Conservation (phyloP, 2,797 vertebrate genomes). For the Typhlichthys eigenmanni region DNA sequence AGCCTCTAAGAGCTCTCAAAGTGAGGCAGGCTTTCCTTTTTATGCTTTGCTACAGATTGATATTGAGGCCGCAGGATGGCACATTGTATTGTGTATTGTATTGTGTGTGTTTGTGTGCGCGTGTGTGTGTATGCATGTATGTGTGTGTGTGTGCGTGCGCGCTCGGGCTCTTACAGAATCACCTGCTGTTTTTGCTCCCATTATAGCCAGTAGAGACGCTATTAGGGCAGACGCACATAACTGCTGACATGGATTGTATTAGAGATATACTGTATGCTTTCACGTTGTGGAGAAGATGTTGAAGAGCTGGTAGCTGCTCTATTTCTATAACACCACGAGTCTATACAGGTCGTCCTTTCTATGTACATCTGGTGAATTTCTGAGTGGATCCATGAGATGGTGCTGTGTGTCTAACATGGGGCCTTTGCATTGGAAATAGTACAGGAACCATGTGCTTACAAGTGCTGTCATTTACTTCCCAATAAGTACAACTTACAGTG, state of each 20-base stretch:
- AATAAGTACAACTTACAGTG: too few relatives aligned
- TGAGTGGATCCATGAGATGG: constrained; percentile 75
- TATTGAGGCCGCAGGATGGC: not conserved
- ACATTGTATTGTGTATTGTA: not conserved
- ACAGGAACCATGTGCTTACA: constrained; percentile 4
- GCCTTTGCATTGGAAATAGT: constrained; percentile 10
- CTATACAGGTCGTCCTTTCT: not conserved
- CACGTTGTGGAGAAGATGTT: not conserved
- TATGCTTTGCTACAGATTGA: constrained; percentile 1
- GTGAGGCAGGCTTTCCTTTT: not conserved
- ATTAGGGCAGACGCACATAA: too few relatives aligned
- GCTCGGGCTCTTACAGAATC: too few relatives aligned
- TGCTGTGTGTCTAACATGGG: constrained; percentile 66
- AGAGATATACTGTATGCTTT: not conserved
- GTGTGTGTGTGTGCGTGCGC: not conserved
- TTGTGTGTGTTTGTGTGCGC: not conserved
- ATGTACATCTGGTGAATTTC: constrained; percentile 47
- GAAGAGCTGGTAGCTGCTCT: not conserved
- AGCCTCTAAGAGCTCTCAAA: not conserved
- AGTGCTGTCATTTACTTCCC: too few relatives aligned
- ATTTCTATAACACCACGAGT: not conserved
- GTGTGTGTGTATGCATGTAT: not conserved
- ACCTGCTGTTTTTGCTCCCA: too few relatives aligned
- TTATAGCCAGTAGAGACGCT: too few relatives aligned
- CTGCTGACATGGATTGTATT: not conserved